Percentiles rank a stretch among this genome's conserved stretches.
Conservation (phyloP, 1,140 invertebrate species). For the Aphelinus certus region DNA sequence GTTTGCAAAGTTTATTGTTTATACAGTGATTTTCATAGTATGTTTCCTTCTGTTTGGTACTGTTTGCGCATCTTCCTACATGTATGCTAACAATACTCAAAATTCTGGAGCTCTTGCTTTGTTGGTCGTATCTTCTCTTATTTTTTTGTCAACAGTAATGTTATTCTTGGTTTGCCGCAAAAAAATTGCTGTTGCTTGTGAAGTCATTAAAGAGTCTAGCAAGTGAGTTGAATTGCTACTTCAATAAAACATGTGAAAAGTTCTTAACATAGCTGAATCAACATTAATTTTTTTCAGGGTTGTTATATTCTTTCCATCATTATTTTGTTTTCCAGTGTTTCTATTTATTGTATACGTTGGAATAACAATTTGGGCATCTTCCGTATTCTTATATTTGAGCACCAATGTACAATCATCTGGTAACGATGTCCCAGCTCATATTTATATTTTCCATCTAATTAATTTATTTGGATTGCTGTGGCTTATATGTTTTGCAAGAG, state of each 20-base stretch:
- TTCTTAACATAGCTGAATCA: no score
- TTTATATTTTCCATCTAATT: neutral
- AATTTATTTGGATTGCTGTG: slow-evolving; percentile 5
- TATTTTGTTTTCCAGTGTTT: neutral
- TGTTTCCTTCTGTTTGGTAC: no score
- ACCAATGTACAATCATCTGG: neutral
- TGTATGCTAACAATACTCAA: no score
- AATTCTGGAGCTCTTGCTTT: no score
- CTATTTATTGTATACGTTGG: neutral
- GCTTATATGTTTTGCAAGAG: neutral
- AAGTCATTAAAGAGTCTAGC: slow-evolving; percentile 6
- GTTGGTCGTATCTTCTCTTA: neutral
- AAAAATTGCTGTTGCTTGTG: slow-evolving; percentile 10
- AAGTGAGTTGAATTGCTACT: neutral
- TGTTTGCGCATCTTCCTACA: no score
- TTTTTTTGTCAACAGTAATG: neutral
- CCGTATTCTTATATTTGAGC: no score
- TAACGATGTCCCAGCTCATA: neutral
- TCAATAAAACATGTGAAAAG: no score
- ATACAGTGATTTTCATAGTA: neutral
- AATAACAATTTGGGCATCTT: no score
- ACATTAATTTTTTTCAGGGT: slow-evolving; percentile 7
- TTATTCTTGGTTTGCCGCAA: neutral
- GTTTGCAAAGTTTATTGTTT: slow-evolving; percentile 4
- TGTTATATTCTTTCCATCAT: slow-evolving; percentile 8